Base-by-base conservation (phyloP, 2,888 invertebrate genomes). In the Drosophila meridiana region DNA sequence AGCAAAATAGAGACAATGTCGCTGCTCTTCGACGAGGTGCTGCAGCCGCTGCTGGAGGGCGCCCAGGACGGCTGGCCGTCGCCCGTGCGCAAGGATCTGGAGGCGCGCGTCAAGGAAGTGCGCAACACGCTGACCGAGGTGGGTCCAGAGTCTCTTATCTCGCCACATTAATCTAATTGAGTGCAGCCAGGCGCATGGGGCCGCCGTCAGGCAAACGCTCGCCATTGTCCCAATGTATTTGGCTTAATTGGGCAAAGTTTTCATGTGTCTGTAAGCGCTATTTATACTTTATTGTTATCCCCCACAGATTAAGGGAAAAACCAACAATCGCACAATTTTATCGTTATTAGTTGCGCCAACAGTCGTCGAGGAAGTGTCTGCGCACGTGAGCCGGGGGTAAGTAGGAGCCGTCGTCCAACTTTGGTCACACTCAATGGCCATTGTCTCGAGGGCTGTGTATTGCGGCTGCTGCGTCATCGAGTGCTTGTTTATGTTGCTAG, bases 281-380 rank as follows among this genome's bases (percentile, higher is more conserved):
- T 83, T 80, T 89, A 86, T 86, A 76, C 77, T 89, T 89, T 89
- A 89, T 90, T 88, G 83, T 82, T 90, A 88, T 87, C 80, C 82
- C 74, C 80, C 79, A 79, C 86, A 93, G 93, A 92, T 93, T 84
- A 92, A 92, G 93, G 98, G 98, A 20, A 97, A 97, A 92, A 96
- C 98, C 93, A 95, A 95, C 78, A 98, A 97, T 83, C 96, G 97
- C 94, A 98, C 97, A 1, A 94, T 98, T 90, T 94, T 99, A 65
- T 97, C 98, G 34, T 96, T 98, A 95, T 98, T 98, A 32, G 95
- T 96, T 87, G 96, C 96, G 28, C 94, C 96, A 43, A 95, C 96
- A 82, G 94, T 94, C 72, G 95, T 97, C 73, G 95, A 95, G 83
- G 94, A 95, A 66, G 95, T 95, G 13, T 95, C 95, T 91, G 87